Evolutionary conservation across 2,888 invertebrate genomes (phyloP), one percentile per base, ranked within the genome.

Genomic region (Ophion slaviceki): DNA sequence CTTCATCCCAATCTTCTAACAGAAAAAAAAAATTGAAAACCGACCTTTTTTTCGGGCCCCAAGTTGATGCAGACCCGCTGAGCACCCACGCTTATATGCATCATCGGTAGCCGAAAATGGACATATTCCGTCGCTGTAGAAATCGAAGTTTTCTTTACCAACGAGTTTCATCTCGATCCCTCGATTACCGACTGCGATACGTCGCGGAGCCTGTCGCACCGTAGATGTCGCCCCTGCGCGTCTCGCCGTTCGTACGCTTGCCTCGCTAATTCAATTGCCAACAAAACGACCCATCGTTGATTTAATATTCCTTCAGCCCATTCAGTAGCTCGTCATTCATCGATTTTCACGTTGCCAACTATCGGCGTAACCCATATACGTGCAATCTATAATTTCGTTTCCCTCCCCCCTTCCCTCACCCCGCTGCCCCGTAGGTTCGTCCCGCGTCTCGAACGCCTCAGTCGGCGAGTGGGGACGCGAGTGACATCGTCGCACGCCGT

Each of bases 261-360:
- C 72, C 32, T 61, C 72, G 67, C 40, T 80, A 80, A 68, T 70
- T 74, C 20, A 76, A 76, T 53, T 47, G 59, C 20, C 59, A 36
- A 59, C 40, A 40, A 6, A 40, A 8, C 36, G 64, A 47, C 20
- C 62, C 24, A 45, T 32, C 59, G 66, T 40, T 14, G 59, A n/a
- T 17, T n/a, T 32, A 36, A 11, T 67, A 59, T 67, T 62, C 7
- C 24, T 24, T 17, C 45, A 47, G 59, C 45, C 77, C 66, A 77
- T 66, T 71, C 72, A 40, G 59, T n/a, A n/a, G n/a, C 74, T 61
- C 61, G 40, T 74, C 61, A 62, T 74, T 74, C 74, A 62, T 74
- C 28, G 61, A 62, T 74, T 74, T 62, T 62, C 61, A 59, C 59
- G 61, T 36, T 62, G 62, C 45, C 61, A 74, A 57, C 61, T 61